Percentiles rank a stretch among this genome's conserved stretches.
Evolutionary conservation across 2,113 vertebrate species (phyloP).

Genomic region (Nycticryphes semicollaris): DNA sequence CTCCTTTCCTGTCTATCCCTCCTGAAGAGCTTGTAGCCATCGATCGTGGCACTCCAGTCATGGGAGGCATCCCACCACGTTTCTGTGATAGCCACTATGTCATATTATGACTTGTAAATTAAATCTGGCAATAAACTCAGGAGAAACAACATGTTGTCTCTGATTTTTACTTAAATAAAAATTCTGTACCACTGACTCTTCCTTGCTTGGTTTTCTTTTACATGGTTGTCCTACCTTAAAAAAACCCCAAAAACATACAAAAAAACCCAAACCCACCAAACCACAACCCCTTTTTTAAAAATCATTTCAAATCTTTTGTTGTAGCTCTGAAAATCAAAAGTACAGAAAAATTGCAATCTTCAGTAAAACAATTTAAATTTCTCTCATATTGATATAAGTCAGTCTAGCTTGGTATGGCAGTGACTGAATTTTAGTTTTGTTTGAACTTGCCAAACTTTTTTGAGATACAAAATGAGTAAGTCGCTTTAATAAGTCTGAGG

Average conservation of each 20-base stretch:
- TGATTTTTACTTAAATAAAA: not conserved
- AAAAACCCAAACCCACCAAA: too few relatives aligned
- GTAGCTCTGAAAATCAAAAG: not conserved
- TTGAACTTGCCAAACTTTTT: not conserved
- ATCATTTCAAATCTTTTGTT: not conserved
- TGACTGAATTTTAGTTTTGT: not conserved
- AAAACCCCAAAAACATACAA: too few relatives aligned
- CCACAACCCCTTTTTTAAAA: not conserved
- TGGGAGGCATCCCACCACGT: too few relatives aligned
- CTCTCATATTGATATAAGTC: not conserved
- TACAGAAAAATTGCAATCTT: not conserved
- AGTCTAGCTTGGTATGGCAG: not conserved
- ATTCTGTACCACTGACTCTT: not conserved
- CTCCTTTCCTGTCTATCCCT: too few relatives aligned
- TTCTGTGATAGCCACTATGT: too few relatives aligned
- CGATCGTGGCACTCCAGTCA: too few relatives aligned
- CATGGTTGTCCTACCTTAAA: not conserved
- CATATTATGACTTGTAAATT: not conserved
- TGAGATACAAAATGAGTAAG: not conserved
- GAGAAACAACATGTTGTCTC: not conserved
- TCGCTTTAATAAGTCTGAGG: not conserved
- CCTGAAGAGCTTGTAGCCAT: too few relatives aligned
- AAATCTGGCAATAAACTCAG: not conserved
- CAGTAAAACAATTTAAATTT: not conserved
- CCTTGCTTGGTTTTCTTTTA: not conserved